A percentile compares a stretch with the other conserved stretches of the same genome.
phyloP scores from a whole-genome alignment of 2,797 vertebrate species.

The Gorsachius magnificus region DNA sequence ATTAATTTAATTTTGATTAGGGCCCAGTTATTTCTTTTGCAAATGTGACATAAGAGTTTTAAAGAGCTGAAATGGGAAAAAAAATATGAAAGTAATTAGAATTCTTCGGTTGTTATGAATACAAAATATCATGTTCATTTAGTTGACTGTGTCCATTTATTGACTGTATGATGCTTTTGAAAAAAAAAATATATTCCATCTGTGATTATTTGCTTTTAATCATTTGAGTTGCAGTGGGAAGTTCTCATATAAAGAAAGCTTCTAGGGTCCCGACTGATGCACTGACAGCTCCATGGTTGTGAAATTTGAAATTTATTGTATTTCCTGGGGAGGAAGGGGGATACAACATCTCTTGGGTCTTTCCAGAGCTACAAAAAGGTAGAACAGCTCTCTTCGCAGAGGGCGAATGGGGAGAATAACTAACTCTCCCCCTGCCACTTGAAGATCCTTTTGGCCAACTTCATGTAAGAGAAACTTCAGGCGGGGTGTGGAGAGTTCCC shows the following conservation, averaged over 20 bases:
- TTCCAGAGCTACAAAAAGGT: background rate
- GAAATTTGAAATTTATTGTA: background rate
- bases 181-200: background rate
- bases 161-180: background rate
- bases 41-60: slow-evolving; percentile 68
- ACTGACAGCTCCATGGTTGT: background rate
- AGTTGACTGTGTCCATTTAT: background rate
- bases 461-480: accelerated
- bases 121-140: slow-evolving; percentile 41
- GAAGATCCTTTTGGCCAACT: background rate
- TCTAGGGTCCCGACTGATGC: background rate
- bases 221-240: background rate
- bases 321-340: background rate
- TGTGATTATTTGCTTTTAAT: background rate
- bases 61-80: slow-evolving; percentile 66
- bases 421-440: background rate
- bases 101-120: slow-evolving; percentile 61
- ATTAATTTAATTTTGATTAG: slow-evolving; percentile 65
- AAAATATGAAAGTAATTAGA: slow-evolving; percentile 60
- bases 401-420: background rate
- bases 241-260: background rate
- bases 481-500: background rate
- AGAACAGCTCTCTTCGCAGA: background rate
- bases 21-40: slow-evolving; percentile 68
- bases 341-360: background rate